A percentile compares a stretch with the other conserved stretches of the same genome.
Evolutionary conservation across 2,113 vertebrate species (phyloP).

Genomic region (Hippoglossus stenolepis): DNA sequence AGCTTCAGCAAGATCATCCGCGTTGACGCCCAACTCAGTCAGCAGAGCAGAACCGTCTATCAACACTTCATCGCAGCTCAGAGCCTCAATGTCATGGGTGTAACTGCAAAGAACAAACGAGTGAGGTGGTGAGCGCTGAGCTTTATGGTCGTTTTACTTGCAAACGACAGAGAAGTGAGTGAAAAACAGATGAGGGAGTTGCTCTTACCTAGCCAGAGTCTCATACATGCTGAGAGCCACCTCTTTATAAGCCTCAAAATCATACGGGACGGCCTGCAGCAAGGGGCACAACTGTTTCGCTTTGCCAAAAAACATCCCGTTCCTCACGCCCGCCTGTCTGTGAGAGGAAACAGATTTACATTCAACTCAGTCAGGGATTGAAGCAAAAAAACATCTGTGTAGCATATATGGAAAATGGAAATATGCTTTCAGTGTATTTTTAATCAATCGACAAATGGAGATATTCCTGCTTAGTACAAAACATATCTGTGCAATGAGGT

Average conservation of each 20-base stretch:
- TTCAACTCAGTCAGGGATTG: not conserved
- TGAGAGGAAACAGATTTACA: constrained; percentile 28
- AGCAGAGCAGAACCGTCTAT: constrained; percentile 92
- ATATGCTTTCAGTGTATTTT: no score
- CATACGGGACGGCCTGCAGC: constrained; percentile 92
- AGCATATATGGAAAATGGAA: no score
- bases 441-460: no score
- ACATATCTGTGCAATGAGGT: not conserved
- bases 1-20: constrained; percentile 89
- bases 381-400: not conserved
- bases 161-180: not conserved
- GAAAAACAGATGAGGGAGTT: not conserved
- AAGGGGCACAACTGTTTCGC: constrained; percentile 94
- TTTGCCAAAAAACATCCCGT: constrained; percentile 98
- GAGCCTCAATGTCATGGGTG: constrained; percentile 95
- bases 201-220: constrained; percentile 90
- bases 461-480: no score
- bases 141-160: not conserved
- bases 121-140: not conserved
- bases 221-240: constrained; percentile 93
- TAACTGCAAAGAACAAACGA: constrained; percentile 83
- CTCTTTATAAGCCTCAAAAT: constrained; percentile 95
- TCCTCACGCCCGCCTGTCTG: constrained; percentile 93
- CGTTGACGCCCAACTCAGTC: constrained; percentile 86
- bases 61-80: constrained; percentile 97